A percentile compares a stretch with the other conserved stretches of the same genome.
Evolutionary conservation across 1,140 invertebrate genomes (phyloP).

Genomic region (Eumeta japonica): DNA sequence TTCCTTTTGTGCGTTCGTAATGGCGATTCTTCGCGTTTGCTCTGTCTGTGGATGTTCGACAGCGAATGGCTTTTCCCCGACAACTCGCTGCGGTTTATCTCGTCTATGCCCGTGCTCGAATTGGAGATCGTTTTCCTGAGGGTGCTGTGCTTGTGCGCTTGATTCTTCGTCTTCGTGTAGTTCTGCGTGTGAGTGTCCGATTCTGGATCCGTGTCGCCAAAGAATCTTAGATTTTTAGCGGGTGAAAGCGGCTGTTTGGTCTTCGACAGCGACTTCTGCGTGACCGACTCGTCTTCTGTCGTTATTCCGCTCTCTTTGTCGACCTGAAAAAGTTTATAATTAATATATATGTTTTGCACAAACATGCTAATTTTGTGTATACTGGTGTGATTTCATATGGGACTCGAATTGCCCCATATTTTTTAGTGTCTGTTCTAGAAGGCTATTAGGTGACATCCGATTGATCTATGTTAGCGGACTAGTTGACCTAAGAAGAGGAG

Average conservation of each 20-base stretch:
- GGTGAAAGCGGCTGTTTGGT: conserved; percentile 41
- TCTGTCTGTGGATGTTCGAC: conserved; percentile 40
- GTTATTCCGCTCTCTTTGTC: conserved; percentile 46
- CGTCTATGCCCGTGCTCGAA: conserved; percentile 47
- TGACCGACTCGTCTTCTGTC: conserved; percentile 53
- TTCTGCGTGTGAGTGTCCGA: conserved; percentile 57
- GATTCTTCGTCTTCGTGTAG: conserved; percentile 29
- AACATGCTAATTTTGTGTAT: background rate
- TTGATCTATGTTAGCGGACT: too few species aligned
- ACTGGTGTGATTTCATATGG: too few species aligned
- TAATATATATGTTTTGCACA: background rate
- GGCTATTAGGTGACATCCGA: too few species aligned
- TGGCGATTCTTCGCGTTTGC: conserved; percentile 32
- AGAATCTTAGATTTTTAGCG: conserved; percentile 73
- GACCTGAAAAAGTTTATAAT: conserved; percentile 19
- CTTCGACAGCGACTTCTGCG: conserved; percentile 41
- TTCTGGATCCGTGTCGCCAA: conserved; percentile 77
- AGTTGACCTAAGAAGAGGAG: too few species aligned
- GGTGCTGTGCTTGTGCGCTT: conserved; percentile 26
- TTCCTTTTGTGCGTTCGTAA: conserved; percentile 51
- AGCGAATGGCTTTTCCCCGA: conserved; percentile 46
- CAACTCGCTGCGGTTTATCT: conserved; percentile 37
- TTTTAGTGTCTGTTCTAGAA: too few species aligned
- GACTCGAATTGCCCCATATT: too few species aligned
- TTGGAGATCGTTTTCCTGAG: conserved; percentile 42